Percentiles rank a stretch among this genome's conserved stretches.
Conservation (phyloP, 2,888 invertebrate species). For the Trissolcus brochymenae region DNA sequence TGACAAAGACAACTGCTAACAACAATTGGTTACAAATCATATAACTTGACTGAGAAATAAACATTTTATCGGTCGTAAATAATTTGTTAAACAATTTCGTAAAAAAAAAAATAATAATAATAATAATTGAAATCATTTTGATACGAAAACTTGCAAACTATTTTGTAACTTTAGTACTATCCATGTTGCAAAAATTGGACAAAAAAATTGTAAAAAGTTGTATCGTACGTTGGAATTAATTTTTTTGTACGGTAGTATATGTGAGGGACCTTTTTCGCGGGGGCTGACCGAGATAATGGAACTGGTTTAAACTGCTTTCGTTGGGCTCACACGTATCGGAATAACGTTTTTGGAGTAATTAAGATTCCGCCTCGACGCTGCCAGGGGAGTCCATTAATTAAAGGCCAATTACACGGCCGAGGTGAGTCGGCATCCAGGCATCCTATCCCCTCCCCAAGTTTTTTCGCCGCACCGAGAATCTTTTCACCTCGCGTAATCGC, state of each 20-base stretch:
- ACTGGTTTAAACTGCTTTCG: conserved; percentile 51
- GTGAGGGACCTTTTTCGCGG: conserved; percentile 32
- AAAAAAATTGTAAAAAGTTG: too few relatives aligned
- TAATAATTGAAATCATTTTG: too few relatives aligned
- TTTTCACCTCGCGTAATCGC: conserved; percentile 51
- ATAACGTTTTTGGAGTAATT: conserved; percentile 67
- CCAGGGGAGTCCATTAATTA: conserved; percentile 72
- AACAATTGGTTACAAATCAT: conserved; percentile 15
- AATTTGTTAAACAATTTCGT: too few relatives aligned
- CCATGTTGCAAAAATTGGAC: too few relatives aligned
- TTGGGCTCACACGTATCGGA: conserved; percentile 52
- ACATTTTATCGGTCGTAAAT: too few relatives aligned
- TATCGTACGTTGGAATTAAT: conserved; percentile 34
- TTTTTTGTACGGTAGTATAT: conserved; percentile 38
- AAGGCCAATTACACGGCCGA: conserved; percentile 72
- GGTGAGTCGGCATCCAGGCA: conserved; percentile 58
- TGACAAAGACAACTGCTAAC: conserved; percentile 2
- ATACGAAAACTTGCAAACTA: too few relatives aligned
- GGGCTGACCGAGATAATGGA: conserved; percentile 52
- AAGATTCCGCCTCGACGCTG: conserved; percentile 63
- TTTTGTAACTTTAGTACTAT: too few relatives aligned
- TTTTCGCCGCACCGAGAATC: conserved; percentile 36
- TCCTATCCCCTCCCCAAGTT: not conserved
- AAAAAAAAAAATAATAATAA: too few relatives aligned
- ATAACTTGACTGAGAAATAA: not conserved